Percentiles rank a stretch among this genome's conserved stretches.
Evolutionary conservation across 2,113 vertebrate species (phyloP).

Genomic region (Caranx ignobilis): DNA sequence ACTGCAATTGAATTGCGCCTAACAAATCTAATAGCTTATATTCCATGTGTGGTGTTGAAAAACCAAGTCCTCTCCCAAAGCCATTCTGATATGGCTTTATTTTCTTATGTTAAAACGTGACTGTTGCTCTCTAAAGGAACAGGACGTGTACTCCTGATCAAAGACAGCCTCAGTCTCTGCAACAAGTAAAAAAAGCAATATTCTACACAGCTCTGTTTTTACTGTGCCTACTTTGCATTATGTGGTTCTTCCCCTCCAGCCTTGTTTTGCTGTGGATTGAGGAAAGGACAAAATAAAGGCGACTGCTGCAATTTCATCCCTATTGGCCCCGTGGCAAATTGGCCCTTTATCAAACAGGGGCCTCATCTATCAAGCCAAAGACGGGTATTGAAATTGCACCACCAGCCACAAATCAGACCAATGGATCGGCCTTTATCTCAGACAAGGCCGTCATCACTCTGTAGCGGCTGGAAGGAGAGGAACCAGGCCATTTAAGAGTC

Average conservation of each 20-base stretch:
- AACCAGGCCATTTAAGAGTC: slow-evolving; percentile 70
- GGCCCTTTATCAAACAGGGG: slow-evolving; percentile 84
- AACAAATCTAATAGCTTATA: slow-evolving; percentile 38
- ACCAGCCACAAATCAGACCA: slow-evolving; percentile 84
- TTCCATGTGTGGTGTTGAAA: slow-evolving; percentile 22
- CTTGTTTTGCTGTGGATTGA: slow-evolving; percentile 74
- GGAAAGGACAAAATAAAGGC: slow-evolving; percentile 81
- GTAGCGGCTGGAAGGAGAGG: slow-evolving; percentile 76
- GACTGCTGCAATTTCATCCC: slow-evolving; percentile 82
- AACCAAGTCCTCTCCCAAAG: neutral
- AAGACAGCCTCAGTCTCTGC: slow-evolving; percentile 34
- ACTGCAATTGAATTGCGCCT: slow-evolving; percentile 6
- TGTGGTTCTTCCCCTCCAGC: slow-evolving; percentile 18
- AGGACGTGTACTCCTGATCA: slow-evolving; percentile 32
- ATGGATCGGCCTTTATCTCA: slow-evolving; percentile 83
- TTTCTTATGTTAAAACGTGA: slow-evolving; percentile 12
- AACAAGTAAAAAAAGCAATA: slow-evolving; percentile 29
- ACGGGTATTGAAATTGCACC: slow-evolving; percentile 86
- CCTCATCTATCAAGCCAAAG: slow-evolving; percentile 83
- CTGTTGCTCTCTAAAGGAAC: slow-evolving; percentile 21
- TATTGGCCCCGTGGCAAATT: slow-evolving; percentile 82
- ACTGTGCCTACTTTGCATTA: slow-evolving; percentile 58
- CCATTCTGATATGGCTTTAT: slow-evolving; percentile 1
- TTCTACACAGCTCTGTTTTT: slow-evolving; percentile 33
- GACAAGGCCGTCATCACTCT: slow-evolving; percentile 85